Evolutionary conservation across 1,140 invertebrate species (phyloP).

Genomic region (Nephotettix cincticeps): DNA sequence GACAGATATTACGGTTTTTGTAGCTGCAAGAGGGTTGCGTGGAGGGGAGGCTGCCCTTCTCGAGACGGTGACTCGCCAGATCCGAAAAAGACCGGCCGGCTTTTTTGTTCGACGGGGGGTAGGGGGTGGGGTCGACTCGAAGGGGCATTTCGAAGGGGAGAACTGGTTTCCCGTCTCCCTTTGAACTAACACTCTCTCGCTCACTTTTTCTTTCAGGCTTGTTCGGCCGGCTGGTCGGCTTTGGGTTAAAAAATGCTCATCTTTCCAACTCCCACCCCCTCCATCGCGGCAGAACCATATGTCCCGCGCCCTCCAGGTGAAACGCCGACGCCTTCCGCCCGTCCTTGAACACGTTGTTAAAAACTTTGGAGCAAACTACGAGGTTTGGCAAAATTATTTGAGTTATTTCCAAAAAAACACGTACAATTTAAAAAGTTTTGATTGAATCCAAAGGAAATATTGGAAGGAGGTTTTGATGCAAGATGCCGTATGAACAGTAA

Average conservation of each 20-base stretch:
- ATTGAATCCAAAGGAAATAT: too few species aligned
- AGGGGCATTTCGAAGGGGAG: not conserved
- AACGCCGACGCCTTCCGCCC: slow-evolving; percentile 6
- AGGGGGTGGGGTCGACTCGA: not conserved
- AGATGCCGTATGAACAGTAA: too few species aligned
- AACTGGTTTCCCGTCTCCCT: slow-evolving; percentile 21
- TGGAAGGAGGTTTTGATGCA: too few species aligned
- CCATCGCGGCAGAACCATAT: not conserved
- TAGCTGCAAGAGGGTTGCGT: not conserved
- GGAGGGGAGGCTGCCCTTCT: not conserved
- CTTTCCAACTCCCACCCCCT: slow-evolving; percentile 24
- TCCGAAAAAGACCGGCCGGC: slow-evolving; percentile 23
- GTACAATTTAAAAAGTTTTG: too few species aligned
- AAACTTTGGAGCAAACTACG: too few species aligned
- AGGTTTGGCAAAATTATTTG: too few species aligned
- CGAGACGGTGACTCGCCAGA: slow-evolving; percentile 12
- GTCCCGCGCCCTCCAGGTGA: slow-evolving; percentile 3
- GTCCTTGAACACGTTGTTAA: too few species aligned
- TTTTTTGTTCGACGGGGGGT: slow-evolving; percentile 23
- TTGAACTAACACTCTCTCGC: not conserved
- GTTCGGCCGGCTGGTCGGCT: slow-evolving; percentile 13
- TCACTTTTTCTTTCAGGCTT: slow-evolving; percentile 29
- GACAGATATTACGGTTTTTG: slow-evolving; percentile 30
- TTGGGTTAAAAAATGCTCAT: slow-evolving; percentile 22
- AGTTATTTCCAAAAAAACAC: too few species aligned